Base-by-base conservation (phyloP, 2,797 vertebrate species). In the Tapera naevia region DNA sequence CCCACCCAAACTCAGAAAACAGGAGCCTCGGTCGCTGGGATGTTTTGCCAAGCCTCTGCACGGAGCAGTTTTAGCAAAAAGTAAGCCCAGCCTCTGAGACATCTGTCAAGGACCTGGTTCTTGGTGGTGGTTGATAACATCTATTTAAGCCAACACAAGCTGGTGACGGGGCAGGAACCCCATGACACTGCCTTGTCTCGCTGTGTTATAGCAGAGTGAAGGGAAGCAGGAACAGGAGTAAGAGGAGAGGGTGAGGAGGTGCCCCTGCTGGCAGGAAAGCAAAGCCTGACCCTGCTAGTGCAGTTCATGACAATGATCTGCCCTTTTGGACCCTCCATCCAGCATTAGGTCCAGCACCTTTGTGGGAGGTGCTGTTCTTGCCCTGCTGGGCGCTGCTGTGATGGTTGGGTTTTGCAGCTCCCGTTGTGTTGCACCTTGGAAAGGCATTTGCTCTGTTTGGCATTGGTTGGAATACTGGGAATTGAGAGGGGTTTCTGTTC, bases 251-350 rank as follows among this genome's bases (percentile, higher is more conserved):
- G 50, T 0, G 1, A 75, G 57, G 33, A 76, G 53, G 60, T 83
- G 78, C 45, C 62, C 6, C 27, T 71, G 41, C 48, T 73, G 41
- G 8, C 16, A 28, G 46, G 64, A 86, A 6, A 73, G 27, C 67
- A 73, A 74, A 76, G 30, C 35, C 57, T 86, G 65, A 17, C n/a
- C 53, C 25, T 69, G 33, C 17, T 61, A 21, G 45, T 0, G 0
- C 0, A 1, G 35, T 39, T 45, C 65, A 33, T 28, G 0, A 0
- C 35, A 19, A 17, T 62, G 64, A 62, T 73, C 60, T 81, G 54
- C 37, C 70, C 24, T 17, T 50, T 62, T 8, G 4, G 46, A 18
- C 13, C 8, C 41, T 73, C 56, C 46, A 25, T 37, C 19, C 61
- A 41, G 72, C 16, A 7, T 46, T 11, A 53, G 78, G 60, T 56